phyloP scores from a whole-genome alignment of 2,113 vertebrate species.

The Pyxicephalus adspersus region DNA sequence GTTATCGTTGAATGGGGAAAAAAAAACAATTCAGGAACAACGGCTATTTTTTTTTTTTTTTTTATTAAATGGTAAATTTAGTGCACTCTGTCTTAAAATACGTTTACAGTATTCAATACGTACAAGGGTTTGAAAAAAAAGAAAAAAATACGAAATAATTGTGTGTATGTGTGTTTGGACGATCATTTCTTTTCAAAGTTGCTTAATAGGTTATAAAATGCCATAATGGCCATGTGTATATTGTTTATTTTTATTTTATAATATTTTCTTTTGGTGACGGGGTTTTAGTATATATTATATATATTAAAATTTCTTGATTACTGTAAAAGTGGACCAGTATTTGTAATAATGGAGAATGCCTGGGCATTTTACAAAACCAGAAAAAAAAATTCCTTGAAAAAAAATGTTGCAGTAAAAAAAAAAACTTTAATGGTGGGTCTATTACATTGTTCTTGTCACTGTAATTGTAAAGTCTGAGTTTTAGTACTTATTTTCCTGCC shows the following conservation, averaged over 20 bases:
- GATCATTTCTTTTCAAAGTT: slow-evolving; percentile 86
- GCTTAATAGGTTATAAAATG: slow-evolving; percentile 91
- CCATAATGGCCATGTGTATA: slow-evolving; percentile 92
- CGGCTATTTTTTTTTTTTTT: slow-evolving; percentile 82
- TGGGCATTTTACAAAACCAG: slow-evolving; percentile 97
- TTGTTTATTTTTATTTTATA: slow-evolving; percentile 67
- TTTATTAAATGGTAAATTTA: slow-evolving; percentile 76
- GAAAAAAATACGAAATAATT: slow-evolving; percentile 77
- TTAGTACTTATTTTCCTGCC: slow-evolving; percentile 96
- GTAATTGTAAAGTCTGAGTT: slow-evolving; percentile 99
- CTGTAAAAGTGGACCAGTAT: slow-evolving; percentile 99
- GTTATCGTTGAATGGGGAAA: slow-evolving; percentile 76
- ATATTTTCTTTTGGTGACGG: slow-evolving; percentile 89
- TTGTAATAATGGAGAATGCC: slow-evolving; percentile 99
- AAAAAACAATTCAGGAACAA: slow-evolving; percentile 89
- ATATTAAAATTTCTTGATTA: slow-evolving; percentile 99
- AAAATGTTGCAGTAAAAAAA: slow-evolving; percentile 84
- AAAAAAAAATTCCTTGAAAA: slow-evolving; percentile 85
- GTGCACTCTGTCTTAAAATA: slow-evolving; percentile 99
- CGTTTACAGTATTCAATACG: slow-evolving; percentile 99
- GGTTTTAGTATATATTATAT: slow-evolving; percentile 98
- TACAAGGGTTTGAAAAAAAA: slow-evolving; percentile 94
- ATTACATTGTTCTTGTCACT: slow-evolving; percentile 97
- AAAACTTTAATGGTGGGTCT: slow-evolving; percentile 96
- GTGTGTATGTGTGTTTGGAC: slow-evolving; percentile 97